Evolutionary conservation across 2,888 invertebrate genomes (phyloP).

Genomic region (Pterostichus madidus): DNA sequence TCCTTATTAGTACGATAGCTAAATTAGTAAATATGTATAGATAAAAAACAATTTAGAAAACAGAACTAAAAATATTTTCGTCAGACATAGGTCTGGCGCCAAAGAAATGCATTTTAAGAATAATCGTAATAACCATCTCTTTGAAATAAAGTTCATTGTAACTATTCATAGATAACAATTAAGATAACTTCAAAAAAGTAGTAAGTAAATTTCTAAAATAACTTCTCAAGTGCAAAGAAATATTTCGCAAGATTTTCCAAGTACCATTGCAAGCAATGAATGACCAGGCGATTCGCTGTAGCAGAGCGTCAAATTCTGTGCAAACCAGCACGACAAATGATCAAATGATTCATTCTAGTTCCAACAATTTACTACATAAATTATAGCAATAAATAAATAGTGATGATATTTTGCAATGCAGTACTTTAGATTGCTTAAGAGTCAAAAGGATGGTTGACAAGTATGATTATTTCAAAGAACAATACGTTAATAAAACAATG

Average conservation of each 20-base stretch:
- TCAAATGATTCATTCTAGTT: slow-evolving; percentile 30
- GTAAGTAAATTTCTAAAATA: background rate
- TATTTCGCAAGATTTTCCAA: slow-evolving; percentile 43
- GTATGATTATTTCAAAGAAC: slow-evolving; percentile 57
- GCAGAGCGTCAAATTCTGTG: too few species aligned
- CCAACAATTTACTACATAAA: slow-evolving; percentile 46
- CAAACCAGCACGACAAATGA: background rate
- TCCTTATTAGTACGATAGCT: background rate
- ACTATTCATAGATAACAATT: background rate
- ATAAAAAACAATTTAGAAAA: too few species aligned
- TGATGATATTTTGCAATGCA: slow-evolving; percentile 57
- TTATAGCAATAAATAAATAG: slow-evolving; percentile 41
- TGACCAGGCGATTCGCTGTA: background rate
- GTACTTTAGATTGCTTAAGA: slow-evolving; percentile 32
- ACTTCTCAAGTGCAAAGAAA: background rate
- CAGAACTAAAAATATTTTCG: background rate
- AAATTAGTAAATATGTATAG: too few species aligned
- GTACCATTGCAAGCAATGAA: background rate
- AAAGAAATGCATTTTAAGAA: background rate
- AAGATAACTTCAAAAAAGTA: background rate
- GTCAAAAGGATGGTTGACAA: slow-evolving; percentile 32
- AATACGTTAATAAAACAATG: slow-evolving; percentile 64
- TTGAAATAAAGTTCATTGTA: background rate
- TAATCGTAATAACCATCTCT: background rate
- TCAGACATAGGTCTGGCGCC: background rate